Base-by-base conservation (phyloP, 23 tunicate species). In the Styela clava region DNA sequence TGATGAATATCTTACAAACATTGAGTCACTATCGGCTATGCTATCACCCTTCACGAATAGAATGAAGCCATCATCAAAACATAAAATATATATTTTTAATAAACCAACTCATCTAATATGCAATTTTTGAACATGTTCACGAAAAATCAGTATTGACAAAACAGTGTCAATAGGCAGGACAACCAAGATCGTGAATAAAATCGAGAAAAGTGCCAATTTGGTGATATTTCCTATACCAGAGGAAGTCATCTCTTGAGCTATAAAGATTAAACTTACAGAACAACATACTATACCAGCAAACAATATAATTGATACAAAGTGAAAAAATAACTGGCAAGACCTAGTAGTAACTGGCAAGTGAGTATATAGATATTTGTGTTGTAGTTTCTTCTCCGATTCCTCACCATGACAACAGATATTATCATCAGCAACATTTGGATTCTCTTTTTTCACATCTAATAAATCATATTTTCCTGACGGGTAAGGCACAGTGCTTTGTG, bases 131-230 rank as follows among this genome's bases (percentile, higher is more conserved):
- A 44, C 12, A 44, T 44, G 69, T 61, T 85, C 88, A 32, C 78
- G 35, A 69, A 85, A 85, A 34, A 69, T 26, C n/a, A 12, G 69
- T 44, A 35, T 85, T 21, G 74, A 82, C 52, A 85, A 61, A 24
- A 31, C 52, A 28, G 78, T 76, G 56, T 85, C 88, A 85, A 85
- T 26, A 27, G 78, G 33, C 69, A 85, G 31, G n/a, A 78, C 88
- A 68, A 85, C 31, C 19, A 31, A 22, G 2, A 64, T 19, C 1
- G 88, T 78, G 9, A 68, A 69, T 7, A 68, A 12, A 27, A 78
- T 26, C 1, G 88, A 78, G 35, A 31, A 18, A 25, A 52, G 23
- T 20, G 83, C 64, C 27, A 73, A 76, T 9, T 34, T 31, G 61
- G 78, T 77, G 18, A 85, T 82, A n/a, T 62, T 68, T 1, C 23